Base-by-base conservation (phyloP, 2,113 vertebrate species). In the Dicerorhinus sumatrensis region DNA sequence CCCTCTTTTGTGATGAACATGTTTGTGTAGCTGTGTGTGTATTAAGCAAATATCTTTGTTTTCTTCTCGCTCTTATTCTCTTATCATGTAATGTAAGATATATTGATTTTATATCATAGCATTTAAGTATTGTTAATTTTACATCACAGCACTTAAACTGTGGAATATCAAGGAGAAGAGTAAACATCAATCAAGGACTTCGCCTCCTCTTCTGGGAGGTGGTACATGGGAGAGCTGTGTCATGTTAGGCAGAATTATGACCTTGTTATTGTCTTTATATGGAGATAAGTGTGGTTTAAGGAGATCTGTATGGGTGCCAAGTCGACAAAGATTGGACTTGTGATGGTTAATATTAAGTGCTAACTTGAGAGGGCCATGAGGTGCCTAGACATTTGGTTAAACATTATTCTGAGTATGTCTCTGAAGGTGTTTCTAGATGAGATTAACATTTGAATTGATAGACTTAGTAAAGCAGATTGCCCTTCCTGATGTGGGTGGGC, bases 161-260 rank as follows among this genome's bases (percentile, higher is more conserved):
- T 0, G 62, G 70, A 27, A 46, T 36, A 36, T 54, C n/a, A 60
- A 60, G 42, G 56, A 89, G 58, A 80, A 81, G 69, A 65, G 48
- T 42, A 48, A 94, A 89, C 51, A 89, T 14, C 20, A 51, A 14
- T 86, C 25, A 56, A 67, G 12, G 62, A 62, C 36, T 65, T 73
- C 2, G 60, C 56, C 27, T 39, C 75, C 46, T 77, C 18, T 80
- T 58, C 82, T 95, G 36, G 89, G 23, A 77, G 54, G 70, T 75
- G 36, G 9, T 69, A 75, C 14, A 67, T 6, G 67, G 93, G 65
- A 33, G 21, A 63, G 46, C 23, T 85, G 56, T 36, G 67, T 88
- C 31, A 29, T 18, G 23, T 80, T 46, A 23, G 89, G 62, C 25
- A 96, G 69, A 82, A 92, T 91, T 79, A 92, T 39, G 81, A 79